phyloP scores from a whole-genome alignment of 2,113 vertebrate genomes.

The Ptyas mucosa region DNA sequence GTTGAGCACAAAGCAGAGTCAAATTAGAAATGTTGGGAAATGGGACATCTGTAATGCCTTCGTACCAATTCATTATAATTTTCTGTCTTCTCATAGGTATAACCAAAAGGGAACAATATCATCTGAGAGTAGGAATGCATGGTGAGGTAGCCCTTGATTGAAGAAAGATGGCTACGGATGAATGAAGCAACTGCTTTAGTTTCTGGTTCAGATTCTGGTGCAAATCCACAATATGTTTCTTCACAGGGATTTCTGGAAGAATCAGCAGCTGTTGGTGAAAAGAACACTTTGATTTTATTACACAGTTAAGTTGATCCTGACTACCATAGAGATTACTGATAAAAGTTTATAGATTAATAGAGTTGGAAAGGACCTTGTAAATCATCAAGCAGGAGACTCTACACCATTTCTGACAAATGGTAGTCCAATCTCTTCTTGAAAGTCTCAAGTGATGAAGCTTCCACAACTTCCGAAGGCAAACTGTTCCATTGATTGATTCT shows the following conservation, averaged over 20 bases:
- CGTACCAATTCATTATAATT: constrained; percentile 40
- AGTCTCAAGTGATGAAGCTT: too few species aligned
- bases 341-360: not conserved
- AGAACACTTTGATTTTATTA: not conserved
- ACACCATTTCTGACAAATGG: too few species aligned
- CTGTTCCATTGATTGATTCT: too few species aligned
- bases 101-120: constrained; percentile 46
- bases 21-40: not conserved
- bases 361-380: too few species aligned
- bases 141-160: constrained; percentile 51
- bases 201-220: constrained; percentile 49
- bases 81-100: constrained; percentile 19
- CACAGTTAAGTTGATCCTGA: not conserved
- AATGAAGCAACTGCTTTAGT: constrained; percentile 47
- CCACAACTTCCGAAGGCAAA: too few species aligned
- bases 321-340: too few species aligned
- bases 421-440: too few species aligned
- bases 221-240: constrained; percentile 27
- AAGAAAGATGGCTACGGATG: constrained; percentile 39
- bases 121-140: constrained; percentile 58
- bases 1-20: not conserved
- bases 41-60: not conserved
- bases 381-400: too few species aligned
- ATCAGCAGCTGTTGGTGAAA: constrained; percentile 43
- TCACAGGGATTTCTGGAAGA: constrained; percentile 11